phyloP scores from a whole-genome alignment of 2,888 invertebrate genomes.

The Hirtodrosophila trivittata region DNA sequence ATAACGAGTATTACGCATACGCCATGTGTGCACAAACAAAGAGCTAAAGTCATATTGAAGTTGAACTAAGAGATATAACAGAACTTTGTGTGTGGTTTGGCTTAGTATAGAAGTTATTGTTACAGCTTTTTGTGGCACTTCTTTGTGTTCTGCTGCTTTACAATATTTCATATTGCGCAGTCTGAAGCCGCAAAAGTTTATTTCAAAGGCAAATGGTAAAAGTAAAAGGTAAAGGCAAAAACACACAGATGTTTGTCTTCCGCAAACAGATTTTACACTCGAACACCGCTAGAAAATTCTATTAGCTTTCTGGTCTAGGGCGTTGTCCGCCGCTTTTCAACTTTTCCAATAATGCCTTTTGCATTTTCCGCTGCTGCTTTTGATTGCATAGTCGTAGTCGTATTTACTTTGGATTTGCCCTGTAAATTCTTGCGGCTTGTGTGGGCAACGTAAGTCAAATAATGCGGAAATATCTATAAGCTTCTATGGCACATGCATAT shows the following conservation, averaged over 20 bases:
- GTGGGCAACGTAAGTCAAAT: conserved; percentile 19
- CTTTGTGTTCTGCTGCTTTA: conserved; percentile 21
- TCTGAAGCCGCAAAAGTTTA: conserved; percentile 55
- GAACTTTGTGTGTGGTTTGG: conserved; percentile 25
- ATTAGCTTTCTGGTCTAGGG: conserved; percentile 13
- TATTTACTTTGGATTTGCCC: conserved; percentile 32
- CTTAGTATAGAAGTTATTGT: background rate
- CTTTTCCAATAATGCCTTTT: conserved; percentile 42
- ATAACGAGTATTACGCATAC: conserved; percentile 43
- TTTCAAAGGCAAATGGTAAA: conserved; percentile 5
- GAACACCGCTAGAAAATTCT: conserved; percentile 23
- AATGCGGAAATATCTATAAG: conserved; percentile 54
- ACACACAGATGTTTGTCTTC: conserved; percentile 46
- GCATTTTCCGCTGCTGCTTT: conserved; percentile 21
- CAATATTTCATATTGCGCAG: conserved; percentile 21
- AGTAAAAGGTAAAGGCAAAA: conserved; percentile 1
- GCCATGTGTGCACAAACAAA: conserved; percentile 37
- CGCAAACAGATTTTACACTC: conserved; percentile 57
- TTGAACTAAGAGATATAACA: conserved; percentile 22
- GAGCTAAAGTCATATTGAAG: conserved; percentile 32
- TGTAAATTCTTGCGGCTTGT: conserved; percentile 6
- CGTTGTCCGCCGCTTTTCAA: conserved; percentile 17
- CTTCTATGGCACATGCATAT: conserved; percentile 14
- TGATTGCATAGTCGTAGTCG: conserved; percentile 25
- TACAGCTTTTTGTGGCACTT: conserved; percentile 12